Conservation (phyloP, 2,888 invertebrate genomes). For the Apodemia hepburni region DNA sequence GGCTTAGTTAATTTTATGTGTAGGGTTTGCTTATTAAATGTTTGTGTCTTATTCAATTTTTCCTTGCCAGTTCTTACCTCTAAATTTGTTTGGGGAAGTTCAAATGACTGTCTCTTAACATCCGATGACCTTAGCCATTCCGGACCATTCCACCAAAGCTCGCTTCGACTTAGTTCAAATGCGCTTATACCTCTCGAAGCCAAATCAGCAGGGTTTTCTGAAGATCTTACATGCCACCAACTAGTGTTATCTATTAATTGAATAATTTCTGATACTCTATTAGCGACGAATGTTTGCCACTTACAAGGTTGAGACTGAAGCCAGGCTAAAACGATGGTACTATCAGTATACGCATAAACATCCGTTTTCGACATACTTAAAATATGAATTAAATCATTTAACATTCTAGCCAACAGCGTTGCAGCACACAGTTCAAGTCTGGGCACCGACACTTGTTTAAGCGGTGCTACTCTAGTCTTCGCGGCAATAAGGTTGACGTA, state of each 20-base stretch:
- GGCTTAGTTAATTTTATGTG: no score
- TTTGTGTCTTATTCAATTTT: no score
- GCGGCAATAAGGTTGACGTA: neutral
- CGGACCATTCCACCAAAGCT: constrained; percentile 33
- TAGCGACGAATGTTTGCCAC: constrained; percentile 35
- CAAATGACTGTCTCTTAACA: no score
- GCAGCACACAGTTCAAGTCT: constrained; percentile 29
- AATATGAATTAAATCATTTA: constrained; percentile 26
- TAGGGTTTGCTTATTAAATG: no score
- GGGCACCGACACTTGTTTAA: constrained; percentile 26
- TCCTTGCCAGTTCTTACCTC: no score
- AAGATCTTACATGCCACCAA: constrained; percentile 31
- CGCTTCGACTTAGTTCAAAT: constrained; percentile 24
- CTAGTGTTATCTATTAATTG: constrained; percentile 22
- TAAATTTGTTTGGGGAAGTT: no score
- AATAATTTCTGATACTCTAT: constrained; percentile 29
- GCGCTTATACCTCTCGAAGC: constrained; percentile 29
- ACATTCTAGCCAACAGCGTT: constrained; percentile 27
- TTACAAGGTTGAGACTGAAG: constrained; percentile 28
- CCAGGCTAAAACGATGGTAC: constrained; percentile 27
- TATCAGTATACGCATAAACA: constrained; percentile 25
- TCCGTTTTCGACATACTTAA: constrained; percentile 23
- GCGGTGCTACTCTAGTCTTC: constrained; percentile 28
- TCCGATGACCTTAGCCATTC: constrained; percentile 27
- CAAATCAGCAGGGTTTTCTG: constrained; percentile 33